Evolutionary conservation across 53 echinoderm and acorn worm genomes (phyloP).

Genomic region (Patiria pectinifera): DNA sequence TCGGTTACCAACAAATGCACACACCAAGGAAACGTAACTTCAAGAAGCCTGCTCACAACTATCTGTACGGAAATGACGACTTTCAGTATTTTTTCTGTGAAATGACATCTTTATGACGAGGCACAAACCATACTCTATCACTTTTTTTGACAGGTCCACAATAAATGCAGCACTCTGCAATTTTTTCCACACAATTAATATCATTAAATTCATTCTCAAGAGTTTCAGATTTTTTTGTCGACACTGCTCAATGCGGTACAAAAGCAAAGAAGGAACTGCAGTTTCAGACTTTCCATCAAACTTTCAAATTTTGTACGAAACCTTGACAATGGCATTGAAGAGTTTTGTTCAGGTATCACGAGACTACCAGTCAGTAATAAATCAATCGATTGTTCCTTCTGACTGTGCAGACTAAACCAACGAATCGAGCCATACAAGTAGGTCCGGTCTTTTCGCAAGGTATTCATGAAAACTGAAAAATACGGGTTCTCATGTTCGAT

Average conservation of each 20-base stretch:
- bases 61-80: no score
- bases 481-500: no score
- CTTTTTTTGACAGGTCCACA: background rate
- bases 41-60: no score
- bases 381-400: background rate
- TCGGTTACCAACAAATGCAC: no score
- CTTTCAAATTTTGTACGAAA: background rate
- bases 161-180: background rate
- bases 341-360: background rate
- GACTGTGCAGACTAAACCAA: background rate
- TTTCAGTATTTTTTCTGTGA: no score
- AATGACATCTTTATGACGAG: background rate
- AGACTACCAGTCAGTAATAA: background rate
- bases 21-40: no score
- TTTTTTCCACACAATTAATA: background rate
- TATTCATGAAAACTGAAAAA: background rate
- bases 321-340: background rate
- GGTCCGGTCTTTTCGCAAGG: background rate
- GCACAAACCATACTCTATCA: background rate
- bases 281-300: background rate
- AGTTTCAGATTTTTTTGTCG: background rate
- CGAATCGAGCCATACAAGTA: background rate
- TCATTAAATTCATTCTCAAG: background rate
- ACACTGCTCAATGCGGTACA: background rate
- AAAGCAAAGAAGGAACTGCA: background rate